Evolutionary conservation across 2,113 vertebrate species (phyloP), one percentile per base, ranked within the genome.

Genomic region (Bolborhynchus lineola): DNA sequence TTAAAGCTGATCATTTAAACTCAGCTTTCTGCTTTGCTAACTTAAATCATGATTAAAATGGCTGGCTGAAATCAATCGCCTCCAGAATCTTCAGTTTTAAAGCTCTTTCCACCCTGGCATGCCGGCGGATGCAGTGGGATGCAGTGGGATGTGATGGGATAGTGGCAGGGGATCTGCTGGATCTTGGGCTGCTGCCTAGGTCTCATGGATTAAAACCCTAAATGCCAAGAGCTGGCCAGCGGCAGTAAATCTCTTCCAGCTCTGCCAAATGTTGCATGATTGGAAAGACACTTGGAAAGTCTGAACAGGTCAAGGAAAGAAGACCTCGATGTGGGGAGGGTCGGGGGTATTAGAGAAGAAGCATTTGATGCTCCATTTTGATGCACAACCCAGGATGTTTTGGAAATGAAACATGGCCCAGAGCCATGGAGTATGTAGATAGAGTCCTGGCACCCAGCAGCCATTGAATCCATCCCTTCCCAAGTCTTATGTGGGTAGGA

Each of bases 181-280:
- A 33, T 50, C 35, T 35, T 3, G 4, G 81, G 42, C 13, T 53
- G 59, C 41, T 26, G 52, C 89, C n/a, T 7, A 67, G 24, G 5
- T 7, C 47, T 20, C 25, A 2, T 13, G 37, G 53, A 24, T 44
- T 47, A 37, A 77, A 24, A 71, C 25, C 0, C 1, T n/a, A 33
- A 65, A 5, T 18, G 28, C 42, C 37, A 23, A 59, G 12, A 71
- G 41, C 41, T 83, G 46, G 70, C 37, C 25, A 31, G 23, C 8
- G 7, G 31, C 2, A 1, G 26, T 25, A 13, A 37, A 4, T 37
- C 44, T 29, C 65, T 35, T n/a, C 53, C 37, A 57, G 57, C 18
- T 68, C 82, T 9, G 2, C 5, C 42, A 24, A 50, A 26, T 1
- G 0, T 25, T 7, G 2, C 4, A 1, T 0, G 3, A 33, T 33